Base-by-base conservation (phyloP, 2,888 invertebrate genomes). In the Argyra leucocephala region DNA sequence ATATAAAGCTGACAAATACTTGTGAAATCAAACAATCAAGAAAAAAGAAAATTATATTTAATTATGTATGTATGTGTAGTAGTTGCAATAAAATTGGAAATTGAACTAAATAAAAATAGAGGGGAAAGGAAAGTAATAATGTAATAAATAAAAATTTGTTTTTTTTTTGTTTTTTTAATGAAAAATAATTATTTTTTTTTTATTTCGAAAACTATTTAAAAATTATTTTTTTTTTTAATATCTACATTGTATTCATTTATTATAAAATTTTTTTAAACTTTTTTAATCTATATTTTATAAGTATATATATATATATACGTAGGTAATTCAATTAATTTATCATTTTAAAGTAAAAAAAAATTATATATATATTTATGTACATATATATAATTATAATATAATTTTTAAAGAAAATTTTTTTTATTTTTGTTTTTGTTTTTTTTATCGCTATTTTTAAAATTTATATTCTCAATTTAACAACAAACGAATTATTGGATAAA, bases 131-230 rank as follows among this genome's bases (percentile, higher is more conserved):
- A 48, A 48, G 3, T 3, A 2, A n/a, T 18, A 48, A 48, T 48
- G 18, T 18, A 48, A 48, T 48, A 48, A 48, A 48, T 18, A 18
- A 48, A 15, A 48, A 12, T 48, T 31, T 31, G 31, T 18, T 18
- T 48, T 48, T 18, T 48, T 48, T 48, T n/a, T n/a, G n/a, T n/a
- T 48, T 48, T 48, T 48, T 48, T 48, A 48, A 15, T 48, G 48
- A 48, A 48, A 48, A 48, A 48, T 48, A 48, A 48, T 48, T 48
- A n/a, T 12, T 48, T 48, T 48, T 18, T 48, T 48, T 48, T 48
- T 48, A 18, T 18, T 48, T 48, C 18, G 18, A 48, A 48, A 48
- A 48, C 18, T 48, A 48, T 48, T 48, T 48, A 48, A 48, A 48
- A 48, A 48, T 31, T 26, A 15, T 37, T 37, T 37, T 37, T 48